These are phyloP conservation scores for Campylomormyrus numenius DNA, from an alignment of 2,113 vertebrate species.

Conservation along the genomic window DNA sequence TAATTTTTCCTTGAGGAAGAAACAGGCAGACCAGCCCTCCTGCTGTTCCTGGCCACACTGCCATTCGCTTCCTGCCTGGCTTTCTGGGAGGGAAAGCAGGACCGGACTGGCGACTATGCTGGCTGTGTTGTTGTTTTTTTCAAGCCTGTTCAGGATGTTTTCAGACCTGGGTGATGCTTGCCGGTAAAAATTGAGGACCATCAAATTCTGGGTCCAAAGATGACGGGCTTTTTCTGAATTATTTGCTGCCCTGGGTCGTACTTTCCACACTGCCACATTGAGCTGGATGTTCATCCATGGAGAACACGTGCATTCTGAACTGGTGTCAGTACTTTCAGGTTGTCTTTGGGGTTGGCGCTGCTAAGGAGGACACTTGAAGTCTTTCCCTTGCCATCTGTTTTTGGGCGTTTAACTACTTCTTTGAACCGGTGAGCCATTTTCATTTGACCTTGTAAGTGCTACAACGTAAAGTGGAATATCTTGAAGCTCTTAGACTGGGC, in stretches of 20 bases:
- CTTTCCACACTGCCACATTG: background rate
- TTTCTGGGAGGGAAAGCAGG: background rate
- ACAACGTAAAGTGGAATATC: background rate
- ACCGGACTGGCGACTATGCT: background rate
- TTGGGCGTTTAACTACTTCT: background rate
- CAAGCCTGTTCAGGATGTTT: background rate
- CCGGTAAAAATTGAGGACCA: background rate
- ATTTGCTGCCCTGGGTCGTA: background rate
- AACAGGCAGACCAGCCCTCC: background rate
- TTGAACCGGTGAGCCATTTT: background rate
- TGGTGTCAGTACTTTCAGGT: background rate
- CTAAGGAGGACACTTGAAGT: background rate
- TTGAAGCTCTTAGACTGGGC: background rate
- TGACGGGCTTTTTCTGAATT: background rate
- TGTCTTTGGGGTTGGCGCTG: background rate
- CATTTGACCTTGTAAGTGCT: background rate
- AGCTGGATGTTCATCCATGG: background rate
- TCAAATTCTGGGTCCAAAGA: background rate
- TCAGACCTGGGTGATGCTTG: background rate
- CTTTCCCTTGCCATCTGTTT: background rate
- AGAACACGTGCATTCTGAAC: background rate
- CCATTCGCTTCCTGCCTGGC: background rate
- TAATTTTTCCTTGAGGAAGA: conserved; percentile 1
- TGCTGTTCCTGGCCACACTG: background rate
- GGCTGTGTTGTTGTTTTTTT: background rate